These are phyloP conservation scores for Patagioenas fasciata DNA, from an alignment of 2,113 vertebrate species.

Conservation along the genomic window DNA sequence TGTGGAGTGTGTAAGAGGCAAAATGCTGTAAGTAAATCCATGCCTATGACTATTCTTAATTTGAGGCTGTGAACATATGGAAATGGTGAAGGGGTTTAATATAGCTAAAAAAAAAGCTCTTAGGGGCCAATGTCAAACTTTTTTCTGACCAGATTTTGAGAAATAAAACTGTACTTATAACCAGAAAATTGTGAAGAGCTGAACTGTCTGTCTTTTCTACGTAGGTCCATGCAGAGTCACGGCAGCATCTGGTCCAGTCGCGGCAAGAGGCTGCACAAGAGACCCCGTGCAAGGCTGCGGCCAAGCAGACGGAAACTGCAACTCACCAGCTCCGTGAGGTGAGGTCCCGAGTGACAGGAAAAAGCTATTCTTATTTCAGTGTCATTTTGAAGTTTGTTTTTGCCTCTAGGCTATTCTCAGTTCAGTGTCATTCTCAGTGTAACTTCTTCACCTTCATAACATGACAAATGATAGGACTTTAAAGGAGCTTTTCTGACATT, in stretches of 20 bases:
- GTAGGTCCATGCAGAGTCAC: constrained; percentile 84
- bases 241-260: constrained; percentile 82
- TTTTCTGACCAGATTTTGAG: background rate
- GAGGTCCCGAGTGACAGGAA: background rate
- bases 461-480: background rate
- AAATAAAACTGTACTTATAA: background rate
- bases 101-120: background rate
- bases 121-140: background rate
- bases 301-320: constrained; percentile 84
- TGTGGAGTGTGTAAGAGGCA: background rate
- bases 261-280: constrained; percentile 83
- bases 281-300: constrained; percentile 79
- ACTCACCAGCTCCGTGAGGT: constrained; percentile 87
- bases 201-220: background rate
- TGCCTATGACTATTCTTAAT: background rate
- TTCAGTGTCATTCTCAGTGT: background rate
- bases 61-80: background rate
- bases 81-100: background rate
- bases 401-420: background rate
- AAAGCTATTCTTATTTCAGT: background rate
- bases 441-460: background rate
- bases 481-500: background rate
- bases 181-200: background rate
- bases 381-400: background rate
- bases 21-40: background rate